phyloP scores from a whole-genome alignment of 1,140 invertebrate genomes.

The Neuroterus valhalla region DNA sequence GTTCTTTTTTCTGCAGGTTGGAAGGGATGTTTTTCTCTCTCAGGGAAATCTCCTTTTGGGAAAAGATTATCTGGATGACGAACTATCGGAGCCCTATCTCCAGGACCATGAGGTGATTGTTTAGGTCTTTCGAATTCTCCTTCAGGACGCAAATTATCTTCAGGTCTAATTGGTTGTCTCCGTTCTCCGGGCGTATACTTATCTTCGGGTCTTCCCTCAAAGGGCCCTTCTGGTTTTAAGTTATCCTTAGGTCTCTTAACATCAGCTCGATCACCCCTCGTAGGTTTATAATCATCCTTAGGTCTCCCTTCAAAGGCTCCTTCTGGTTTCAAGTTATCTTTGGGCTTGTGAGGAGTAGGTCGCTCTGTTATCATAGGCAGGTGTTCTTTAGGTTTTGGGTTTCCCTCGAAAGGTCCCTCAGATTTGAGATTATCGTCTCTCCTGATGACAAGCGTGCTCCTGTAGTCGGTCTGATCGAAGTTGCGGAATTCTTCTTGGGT shows the following conservation, averaged over 20 bases:
- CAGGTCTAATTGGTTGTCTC: conserved; percentile 57
- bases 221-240: conserved; percentile 79
- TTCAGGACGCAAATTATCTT: conserved; percentile 77
- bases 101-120: conserved; percentile 78
- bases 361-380: conserved; percentile 69
- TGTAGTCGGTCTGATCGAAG: conserved; percentile 66
- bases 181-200: conserved; percentile 48
- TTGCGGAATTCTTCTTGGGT: conserved; percentile 66
- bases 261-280: conserved; percentile 66
- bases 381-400: conserved; percentile 68
- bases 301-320: conserved; percentile 76
- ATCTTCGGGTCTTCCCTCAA: conserved; percentile 73
- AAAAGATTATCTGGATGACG: conserved; percentile 56
- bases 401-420: conserved; percentile 75
- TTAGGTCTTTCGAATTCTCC: conserved; percentile 80
- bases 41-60: conserved; percentile 78
- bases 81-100: conserved; percentile 55
- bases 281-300: conserved; percentile 39
- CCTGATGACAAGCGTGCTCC: conserved; percentile 64
- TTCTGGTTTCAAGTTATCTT: conserved; percentile 74
- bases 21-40: conserved; percentile 69
- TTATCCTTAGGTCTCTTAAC: conserved; percentile 75
- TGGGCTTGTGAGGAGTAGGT: conserved; percentile 65
- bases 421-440: conserved; percentile 76
- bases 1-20: conserved; percentile 66